Evolutionary conservation across 2,888 invertebrate species (phyloP), one percentile per base, ranked within the genome.

Genomic region (Tetragnatha montana): DNA sequence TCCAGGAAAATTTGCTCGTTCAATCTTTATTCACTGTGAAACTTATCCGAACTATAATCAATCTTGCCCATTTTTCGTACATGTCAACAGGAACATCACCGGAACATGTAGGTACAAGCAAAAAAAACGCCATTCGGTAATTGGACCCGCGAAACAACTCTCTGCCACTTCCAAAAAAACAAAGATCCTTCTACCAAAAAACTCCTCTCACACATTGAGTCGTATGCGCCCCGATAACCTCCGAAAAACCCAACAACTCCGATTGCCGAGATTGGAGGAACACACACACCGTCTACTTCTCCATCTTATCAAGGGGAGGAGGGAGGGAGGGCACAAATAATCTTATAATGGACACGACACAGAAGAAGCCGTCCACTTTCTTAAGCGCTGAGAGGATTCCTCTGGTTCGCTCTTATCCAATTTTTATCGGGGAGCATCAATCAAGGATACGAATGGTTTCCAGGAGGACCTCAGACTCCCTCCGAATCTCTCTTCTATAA

Each of bases 371-470:
- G 81, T 22, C 49, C 69, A 17, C 83, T 22, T 35, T 81, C 89
- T 78, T 60, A 83, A 81, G 78, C 73, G 81, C 60, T 70, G 81
- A 85, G 85, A 71, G 76, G 81, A 81, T 71, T 81, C 78, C 81
- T 89, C 89, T 76, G 85, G 75, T 76, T 89, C 60, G 8, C 73
- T 35, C 60, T 89, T 89, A 89, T 89, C 85, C 89, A 89, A 86
- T 89, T 89, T 89, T 86, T 76, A 89, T 89, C 89, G 51, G 81
- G 14, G 68, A 21, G 22, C 85, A 89, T 89, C 89, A 84, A 89
- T 89, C 89, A 89, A 78, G 71, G 70, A 78, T 35, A 73, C 83
- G 68, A 51, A 81, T 78, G 75, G 83, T 76, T 14, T 70, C 60
- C 70, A 10, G 47, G 22, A 50, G 49, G 60, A 1, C 60, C 60